Conservation (phyloP, 2,888 invertebrate genomes). For the Aelia acuminata region DNA sequence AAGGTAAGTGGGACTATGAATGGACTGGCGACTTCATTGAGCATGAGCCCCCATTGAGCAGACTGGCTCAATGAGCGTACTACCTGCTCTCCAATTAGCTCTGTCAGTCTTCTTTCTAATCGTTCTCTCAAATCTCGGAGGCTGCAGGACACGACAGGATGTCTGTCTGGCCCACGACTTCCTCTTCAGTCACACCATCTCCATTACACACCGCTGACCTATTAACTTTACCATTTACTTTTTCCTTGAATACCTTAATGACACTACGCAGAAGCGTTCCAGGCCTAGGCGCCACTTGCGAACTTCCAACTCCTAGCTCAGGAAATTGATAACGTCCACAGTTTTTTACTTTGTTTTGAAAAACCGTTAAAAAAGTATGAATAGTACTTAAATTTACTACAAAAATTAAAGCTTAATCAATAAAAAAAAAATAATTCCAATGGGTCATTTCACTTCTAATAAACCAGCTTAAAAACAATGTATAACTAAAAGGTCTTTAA, state of each 20-base stretch:
- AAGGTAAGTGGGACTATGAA: conserved; percentile 30
- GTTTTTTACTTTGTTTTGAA: too few relatives aligned
- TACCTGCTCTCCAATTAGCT: conserved; percentile 9
- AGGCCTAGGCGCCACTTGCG: background rate
- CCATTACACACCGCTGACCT: background rate
- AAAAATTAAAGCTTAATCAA: too few relatives aligned
- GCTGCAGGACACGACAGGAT: background rate
- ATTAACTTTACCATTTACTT: background rate
- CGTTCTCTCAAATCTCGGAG: conserved; percentile 12
- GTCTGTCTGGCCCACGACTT: conserved; percentile 2
- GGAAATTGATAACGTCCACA: too few relatives aligned
- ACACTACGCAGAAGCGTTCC: background rate
- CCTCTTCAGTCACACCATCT: background rate
- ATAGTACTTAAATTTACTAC: too few relatives aligned
- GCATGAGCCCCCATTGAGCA: background rate
- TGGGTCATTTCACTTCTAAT: too few relatives aligned
- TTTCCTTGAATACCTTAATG: background rate
- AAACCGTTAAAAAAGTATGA: too few relatives aligned
- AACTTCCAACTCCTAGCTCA: background rate
- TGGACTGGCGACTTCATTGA: conserved; percentile 40
- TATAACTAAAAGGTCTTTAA: too few relatives aligned
- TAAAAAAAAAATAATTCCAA: too few relatives aligned
- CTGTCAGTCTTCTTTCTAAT: conserved; percentile 37
- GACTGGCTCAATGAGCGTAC: background rate
- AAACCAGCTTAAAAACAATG: too few relatives aligned